Percentiles rank a stretch among this genome's conserved stretches.
These are phyloP conservation scores for Thermophis baileyi DNA, from an alignment of 2,113 vertebrate species.

Conservation along the genomic window DNA sequence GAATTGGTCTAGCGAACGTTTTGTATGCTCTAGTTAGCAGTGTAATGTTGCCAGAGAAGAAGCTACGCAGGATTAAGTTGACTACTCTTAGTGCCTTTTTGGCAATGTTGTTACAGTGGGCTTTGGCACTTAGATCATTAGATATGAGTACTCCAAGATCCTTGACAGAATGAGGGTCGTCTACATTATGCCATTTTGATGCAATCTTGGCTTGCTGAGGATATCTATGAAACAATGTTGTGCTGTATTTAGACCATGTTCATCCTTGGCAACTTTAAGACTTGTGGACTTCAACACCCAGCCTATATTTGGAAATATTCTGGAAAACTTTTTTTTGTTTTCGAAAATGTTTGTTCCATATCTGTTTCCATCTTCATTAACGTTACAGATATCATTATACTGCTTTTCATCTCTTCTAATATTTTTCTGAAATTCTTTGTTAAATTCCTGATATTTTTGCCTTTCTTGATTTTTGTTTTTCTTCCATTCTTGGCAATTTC, in stretches of 20 bases:
- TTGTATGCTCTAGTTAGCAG: no score
- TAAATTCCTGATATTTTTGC: not conserved
- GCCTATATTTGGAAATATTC: not conserved
- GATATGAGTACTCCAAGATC: no score
- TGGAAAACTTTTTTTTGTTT: not conserved
- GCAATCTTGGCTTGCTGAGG: not conserved
- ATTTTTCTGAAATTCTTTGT: not conserved
- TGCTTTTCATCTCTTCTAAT: not conserved
- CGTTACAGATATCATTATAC: not conserved
- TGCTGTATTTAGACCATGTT: not conserved
- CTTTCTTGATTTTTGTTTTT: not conserved
- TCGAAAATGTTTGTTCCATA: not conserved
- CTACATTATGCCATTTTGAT: not conserved
- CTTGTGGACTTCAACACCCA: not conserved
- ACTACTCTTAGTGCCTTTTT: no score
- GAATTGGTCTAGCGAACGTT: no score
- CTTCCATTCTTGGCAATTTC: not conserved
- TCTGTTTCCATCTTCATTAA: not conserved
- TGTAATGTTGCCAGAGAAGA: no score
- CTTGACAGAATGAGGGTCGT: no score
- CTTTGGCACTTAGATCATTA: no score
- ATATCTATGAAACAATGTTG: not conserved
- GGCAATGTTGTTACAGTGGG: no score
- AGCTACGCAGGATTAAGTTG: no score
- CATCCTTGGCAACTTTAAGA: not conserved